phyloP scores from a whole-genome alignment of 1,140 invertebrate genomes.

The Ceratina australensis region DNA sequence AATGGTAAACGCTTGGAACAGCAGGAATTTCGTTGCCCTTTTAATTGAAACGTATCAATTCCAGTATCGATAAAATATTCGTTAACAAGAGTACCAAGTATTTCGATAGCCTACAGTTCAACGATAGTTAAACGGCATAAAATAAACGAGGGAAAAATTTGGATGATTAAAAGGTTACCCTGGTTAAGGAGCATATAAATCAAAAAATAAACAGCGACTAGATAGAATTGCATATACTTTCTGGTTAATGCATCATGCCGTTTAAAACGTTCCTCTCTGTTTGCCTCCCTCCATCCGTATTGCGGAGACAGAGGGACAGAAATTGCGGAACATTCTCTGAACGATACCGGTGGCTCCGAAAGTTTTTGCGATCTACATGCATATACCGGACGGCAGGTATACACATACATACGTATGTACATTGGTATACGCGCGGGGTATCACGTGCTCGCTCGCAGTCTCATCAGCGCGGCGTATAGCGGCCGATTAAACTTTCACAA shows the following conservation, averaged over 20 bases:
- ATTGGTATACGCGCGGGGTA: no score
- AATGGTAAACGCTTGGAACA: no score
- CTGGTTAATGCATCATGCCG: conserved; percentile 1
- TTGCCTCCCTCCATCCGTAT: neutral
- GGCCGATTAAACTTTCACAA: conserved; percentile 60
- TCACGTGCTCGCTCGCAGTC: conserved; percentile 7
- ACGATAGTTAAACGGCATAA: neutral
- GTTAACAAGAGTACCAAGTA: no score
- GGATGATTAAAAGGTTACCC: neutral
- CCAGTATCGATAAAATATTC: no score
- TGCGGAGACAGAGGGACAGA: conserved; percentile 14
- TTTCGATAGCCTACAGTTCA: no score
- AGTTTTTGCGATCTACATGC: conserved; percentile 18
- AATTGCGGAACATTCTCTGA: conserved; percentile 41
- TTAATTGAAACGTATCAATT: no score
- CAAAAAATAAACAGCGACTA: conserved; percentile 5
- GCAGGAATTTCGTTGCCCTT: no score
- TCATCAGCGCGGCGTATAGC: conserved; percentile 45
- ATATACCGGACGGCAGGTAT: conserved; percentile 5
- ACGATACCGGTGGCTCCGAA: conserved; percentile 31
- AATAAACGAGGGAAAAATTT: neutral
- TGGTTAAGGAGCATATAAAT: neutral
- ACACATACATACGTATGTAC: neutral
- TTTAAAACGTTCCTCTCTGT: conserved; percentile 10
- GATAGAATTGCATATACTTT: neutral